Conservation (phyloP, 2,888 invertebrate species). For the Tolmerus cingulatus region DNA sequence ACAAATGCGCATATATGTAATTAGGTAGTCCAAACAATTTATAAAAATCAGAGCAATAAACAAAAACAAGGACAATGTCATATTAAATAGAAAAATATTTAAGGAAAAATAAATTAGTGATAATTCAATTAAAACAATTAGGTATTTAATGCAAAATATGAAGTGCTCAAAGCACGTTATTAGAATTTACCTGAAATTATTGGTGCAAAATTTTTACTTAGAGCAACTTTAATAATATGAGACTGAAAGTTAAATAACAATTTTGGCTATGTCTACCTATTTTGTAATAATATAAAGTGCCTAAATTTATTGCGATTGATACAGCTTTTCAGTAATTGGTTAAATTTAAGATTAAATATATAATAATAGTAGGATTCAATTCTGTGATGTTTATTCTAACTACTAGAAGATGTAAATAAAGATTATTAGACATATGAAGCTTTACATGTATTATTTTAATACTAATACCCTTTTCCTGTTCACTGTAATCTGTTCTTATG, state of each 20-base stretch:
- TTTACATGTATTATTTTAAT: background rate
- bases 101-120: background rate
- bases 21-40: background rate
- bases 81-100: background rate
- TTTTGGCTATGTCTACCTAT: constrained; percentile 2
- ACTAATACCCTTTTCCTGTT: background rate
- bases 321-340: background rate
- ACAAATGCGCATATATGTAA: background rate
- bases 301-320: constrained; percentile 15
- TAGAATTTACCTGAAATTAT: background rate
- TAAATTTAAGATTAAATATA: background rate
- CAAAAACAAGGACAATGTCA: background rate
- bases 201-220: background rate
- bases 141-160: background rate
- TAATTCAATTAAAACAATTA: background rate
- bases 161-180: background rate
- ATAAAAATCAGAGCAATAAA: background rate
- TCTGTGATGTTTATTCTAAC: constrained; percentile 27
- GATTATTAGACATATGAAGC: background rate
- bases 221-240: background rate
- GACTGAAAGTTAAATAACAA: constrained; percentile 5
- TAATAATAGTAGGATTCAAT: background rate
- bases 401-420: constrained; percentile 2
- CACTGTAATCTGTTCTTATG: background rate
- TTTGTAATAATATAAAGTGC: constrained; percentile 18